phyloP scores from a whole-genome alignment of 2,888 invertebrate species.

The Drosophila crucigera region DNA sequence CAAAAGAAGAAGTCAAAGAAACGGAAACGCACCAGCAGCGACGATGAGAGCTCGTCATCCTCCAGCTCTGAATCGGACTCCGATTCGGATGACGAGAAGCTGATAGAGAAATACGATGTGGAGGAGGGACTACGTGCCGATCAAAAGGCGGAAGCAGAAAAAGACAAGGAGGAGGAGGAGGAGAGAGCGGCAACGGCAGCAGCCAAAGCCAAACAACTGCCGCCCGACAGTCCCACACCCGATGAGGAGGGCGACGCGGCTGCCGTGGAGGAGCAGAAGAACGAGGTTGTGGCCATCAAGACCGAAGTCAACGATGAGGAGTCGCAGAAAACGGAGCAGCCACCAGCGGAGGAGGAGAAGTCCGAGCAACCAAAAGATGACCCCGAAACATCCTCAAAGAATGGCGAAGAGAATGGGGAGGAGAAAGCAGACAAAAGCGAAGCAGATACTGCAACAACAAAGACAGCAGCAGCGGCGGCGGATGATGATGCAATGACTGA shows the following conservation, averaged over 20 bases:
- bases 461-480: conserved; percentile 21
- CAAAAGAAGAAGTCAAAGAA: conserved; percentile 64
- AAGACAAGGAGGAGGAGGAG: conserved; percentile 40
- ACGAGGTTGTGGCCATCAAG: conserved; percentile 44
- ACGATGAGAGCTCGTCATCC: conserved; percentile 78
- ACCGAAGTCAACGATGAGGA: conserved; percentile 37
- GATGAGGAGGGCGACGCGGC: conserved; percentile 52
- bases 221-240: conserved; percentile 58
- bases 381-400: conserved; percentile 19
- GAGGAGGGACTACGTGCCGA: conserved; percentile 64
- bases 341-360: conserved; percentile 62
- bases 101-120: conserved; percentile 83
- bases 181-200: neutral
- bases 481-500: conserved; percentile 50
- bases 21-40: conserved; percentile 76
- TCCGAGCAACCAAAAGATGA: conserved; percentile 32
- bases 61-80: conserved; percentile 75
- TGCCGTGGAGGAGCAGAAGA: conserved; percentile 22
- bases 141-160: conserved; percentile 65
- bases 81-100: conserved; percentile 83
- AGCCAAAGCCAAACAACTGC: conserved; percentile 23
- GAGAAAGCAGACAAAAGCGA: conserved; percentile 19
- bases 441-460: conserved; percentile 51
- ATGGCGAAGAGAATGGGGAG: conserved; percentile 53
- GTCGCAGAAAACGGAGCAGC: conserved; percentile 1